Base-by-base conservation (phyloP, 2,113 vertebrate species). In the Pagrus major region DNA sequence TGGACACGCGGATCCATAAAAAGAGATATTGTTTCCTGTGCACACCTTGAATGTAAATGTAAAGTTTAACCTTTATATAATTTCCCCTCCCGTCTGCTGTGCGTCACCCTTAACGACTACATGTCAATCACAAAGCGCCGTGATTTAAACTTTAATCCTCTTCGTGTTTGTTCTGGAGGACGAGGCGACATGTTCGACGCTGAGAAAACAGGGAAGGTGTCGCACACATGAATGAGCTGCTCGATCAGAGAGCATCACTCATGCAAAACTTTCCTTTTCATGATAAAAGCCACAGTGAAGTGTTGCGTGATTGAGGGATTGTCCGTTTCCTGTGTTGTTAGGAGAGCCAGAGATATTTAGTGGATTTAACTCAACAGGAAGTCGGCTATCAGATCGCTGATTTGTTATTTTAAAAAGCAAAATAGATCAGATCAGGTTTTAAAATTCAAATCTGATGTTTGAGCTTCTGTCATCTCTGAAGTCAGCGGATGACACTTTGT, bases 211-310 rank as follows among this genome's bases (percentile, higher is more conserved):
- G 71, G 74, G 63, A 84, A 69, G 67, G 51, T 5, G 7, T 2
- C 5, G 6, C 12, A 42, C 66, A 60, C n/a, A 59, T n/a, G 59
- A 61, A 55, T 0, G 73, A 63, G 33, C 29, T 12, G 15, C 46
- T n/a, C 11, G 16, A 9, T 16, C 52, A 6, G 3, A 33, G 14
- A 5, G 6, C 15, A 4, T 51, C 0, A 33, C 31, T 49, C 67
- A 80, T 76, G 82, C 82, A 88, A 76, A 83, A 82, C 58, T 3
- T 12, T 9, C 42, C 23, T 29, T 46, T 58, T 66, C 25, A 23
- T 1, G n/a, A 81, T 66, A 41, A 56, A 55, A 37, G 66, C 35
- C 8, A 9, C 18, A 16, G 29, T 21, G 1, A 44, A 58, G 58
- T 2, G 46, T 15, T n/a, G 44, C 4, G 7, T 29, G 16, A 52